Conservation (phyloP, 2,797 vertebrate genomes). For the Oceanodroma leucorhoa region DNA sequence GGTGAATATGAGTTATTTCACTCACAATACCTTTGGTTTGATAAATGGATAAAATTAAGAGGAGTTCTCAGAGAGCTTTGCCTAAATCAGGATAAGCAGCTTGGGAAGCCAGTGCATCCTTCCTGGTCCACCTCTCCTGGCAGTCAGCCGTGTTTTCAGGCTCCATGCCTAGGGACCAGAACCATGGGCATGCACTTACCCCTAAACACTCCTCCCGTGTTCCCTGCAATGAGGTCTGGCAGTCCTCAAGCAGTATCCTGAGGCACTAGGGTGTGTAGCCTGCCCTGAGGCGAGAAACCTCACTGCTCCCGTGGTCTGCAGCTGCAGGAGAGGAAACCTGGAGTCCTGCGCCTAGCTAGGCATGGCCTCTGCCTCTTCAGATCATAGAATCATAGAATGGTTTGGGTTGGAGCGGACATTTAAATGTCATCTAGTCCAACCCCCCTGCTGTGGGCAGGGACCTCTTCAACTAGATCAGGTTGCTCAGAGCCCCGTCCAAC, state of each 20-base stretch:
- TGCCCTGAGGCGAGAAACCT: background rate
- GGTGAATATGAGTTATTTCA: background rate
- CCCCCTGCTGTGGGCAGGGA: background rate
- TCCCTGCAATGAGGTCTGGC: background rate
- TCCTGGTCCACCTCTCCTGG: background rate
- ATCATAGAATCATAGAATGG: background rate
- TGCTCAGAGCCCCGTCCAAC: background rate
- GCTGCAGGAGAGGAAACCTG: background rate
- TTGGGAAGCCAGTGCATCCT: background rate
- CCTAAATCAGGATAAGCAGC: background rate
- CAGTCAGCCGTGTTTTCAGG: background rate
- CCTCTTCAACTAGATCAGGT: background rate
- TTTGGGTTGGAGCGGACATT: background rate
- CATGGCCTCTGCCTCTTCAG: background rate
- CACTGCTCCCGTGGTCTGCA: background rate
- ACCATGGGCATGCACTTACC: rapidly evolving
- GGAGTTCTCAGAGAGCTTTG: background rate
- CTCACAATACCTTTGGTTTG: background rate
- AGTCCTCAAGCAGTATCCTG: background rate
- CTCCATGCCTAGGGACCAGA: background rate
- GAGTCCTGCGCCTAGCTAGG: background rate
- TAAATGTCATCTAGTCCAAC: background rate
- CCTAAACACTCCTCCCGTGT: background rate
- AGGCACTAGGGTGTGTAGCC: background rate
- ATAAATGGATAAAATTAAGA: background rate